Conservation (phyloP, 1,140 invertebrate species). For the Sinonovacula constricta region DNA sequence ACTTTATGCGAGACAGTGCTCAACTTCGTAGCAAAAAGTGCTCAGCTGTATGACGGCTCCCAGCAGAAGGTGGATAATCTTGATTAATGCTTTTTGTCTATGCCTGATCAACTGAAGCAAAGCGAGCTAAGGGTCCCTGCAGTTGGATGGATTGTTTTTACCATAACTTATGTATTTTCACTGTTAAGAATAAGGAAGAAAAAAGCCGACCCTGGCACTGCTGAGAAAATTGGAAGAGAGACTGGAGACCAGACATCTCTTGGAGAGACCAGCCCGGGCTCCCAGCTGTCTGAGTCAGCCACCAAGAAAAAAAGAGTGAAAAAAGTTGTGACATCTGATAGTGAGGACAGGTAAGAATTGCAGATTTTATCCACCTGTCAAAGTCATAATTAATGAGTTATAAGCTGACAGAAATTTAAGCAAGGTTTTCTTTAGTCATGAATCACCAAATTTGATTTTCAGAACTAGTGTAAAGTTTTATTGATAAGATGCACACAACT, state of each 20-base stretch:
- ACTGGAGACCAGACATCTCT: background rate
- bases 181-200: conserved; percentile 23
- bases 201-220: conserved; percentile 8
- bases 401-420: background rate
- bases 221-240: conserved; percentile 10
- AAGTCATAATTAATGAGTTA: background rate
- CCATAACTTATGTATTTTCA: background rate
- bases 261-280: conserved; percentile 6
- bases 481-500: background rate
- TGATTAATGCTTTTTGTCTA: background rate
- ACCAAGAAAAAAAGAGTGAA: conserved; percentile 57
- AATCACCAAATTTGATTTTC: background rate
- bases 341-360: conserved; percentile 52
- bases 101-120: no score
- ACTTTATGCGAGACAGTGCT: no score
- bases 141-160: background rate
- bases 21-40: background rate
- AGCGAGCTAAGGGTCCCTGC: background rate
- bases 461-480: background rate
- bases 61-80: background rate
- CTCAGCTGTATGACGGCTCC: background rate
- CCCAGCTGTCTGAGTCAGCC: conserved; percentile 37
- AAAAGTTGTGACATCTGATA: conserved; percentile 51
- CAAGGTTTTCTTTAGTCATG: background rate
- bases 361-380: background rate